Percentiles rank a stretch among this genome's conserved stretches.
Evolutionary conservation across 2,113 vertebrate species (phyloP).

Genomic region (Larimichthys crocea): DNA sequence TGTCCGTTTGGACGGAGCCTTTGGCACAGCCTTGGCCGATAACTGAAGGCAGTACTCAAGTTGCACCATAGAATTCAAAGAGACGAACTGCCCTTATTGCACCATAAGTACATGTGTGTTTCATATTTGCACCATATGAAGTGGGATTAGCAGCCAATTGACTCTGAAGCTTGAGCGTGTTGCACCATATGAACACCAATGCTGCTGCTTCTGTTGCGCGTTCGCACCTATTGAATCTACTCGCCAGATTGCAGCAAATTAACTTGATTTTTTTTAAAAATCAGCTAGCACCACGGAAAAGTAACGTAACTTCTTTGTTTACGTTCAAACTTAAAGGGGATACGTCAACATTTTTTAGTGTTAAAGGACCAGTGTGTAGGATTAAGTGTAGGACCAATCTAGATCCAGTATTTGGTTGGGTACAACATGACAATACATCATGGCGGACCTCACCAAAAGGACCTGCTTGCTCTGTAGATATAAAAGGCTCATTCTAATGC

Average conservation of each 20-base stretch:
- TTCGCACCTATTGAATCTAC: constrained; percentile 34
- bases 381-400: no score
- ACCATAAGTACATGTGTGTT: constrained; percentile 73
- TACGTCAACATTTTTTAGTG: constrained; percentile 38
- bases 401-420: no score
- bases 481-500: no score
- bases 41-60: constrained; percentile 78
- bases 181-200: constrained; percentile 62
- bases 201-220: constrained; percentile 49
- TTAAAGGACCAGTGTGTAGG: background rate
- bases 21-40: constrained; percentile 73
- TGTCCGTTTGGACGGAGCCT: constrained; percentile 71
- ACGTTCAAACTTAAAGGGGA: constrained; percentile 26
- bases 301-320: constrained; percentile 16
- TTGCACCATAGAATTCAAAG: constrained; percentile 77
- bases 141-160: constrained; percentile 76
- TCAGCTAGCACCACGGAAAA: constrained; percentile 73
- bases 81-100: constrained; percentile 80
- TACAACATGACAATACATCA: no score
- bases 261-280: constrained; percentile 20
- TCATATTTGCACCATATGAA: constrained; percentile 79
- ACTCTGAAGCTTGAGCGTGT: constrained; percentile 53
- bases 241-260: constrained; percentile 38
- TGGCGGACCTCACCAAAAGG: no score
- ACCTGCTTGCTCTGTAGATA: no score